A percentile compares a stretch with the other conserved stretches of the same genome.
Conservation (phyloP, 2,797 vertebrate species). For the Gila robusta region DNA sequence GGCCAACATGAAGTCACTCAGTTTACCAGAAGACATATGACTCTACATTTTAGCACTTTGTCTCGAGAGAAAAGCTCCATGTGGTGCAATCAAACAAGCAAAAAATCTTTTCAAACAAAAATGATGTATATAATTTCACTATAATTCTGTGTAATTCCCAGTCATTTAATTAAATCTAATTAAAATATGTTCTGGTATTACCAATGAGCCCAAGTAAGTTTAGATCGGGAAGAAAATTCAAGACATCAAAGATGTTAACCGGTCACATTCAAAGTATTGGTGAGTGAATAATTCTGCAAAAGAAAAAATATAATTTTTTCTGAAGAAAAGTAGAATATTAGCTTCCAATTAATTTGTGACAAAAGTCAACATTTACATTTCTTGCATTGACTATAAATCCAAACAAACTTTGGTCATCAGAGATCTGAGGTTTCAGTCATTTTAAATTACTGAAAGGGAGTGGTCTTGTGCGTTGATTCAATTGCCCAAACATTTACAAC, state of each 20-base stretch:
- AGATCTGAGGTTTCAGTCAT: conserved; percentile 5
- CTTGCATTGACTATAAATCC: not conserved
- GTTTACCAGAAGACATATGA: conserved; percentile 32
- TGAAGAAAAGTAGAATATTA: not conserved
- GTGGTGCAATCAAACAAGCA: not conserved
- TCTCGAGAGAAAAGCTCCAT: not conserved
- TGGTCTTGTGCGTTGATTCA: not conserved
- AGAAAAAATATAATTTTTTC: not conserved
- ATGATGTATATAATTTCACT: not conserved
- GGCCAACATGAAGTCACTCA: conserved; percentile 41
- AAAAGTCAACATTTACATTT: not conserved
- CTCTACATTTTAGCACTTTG: not conserved
- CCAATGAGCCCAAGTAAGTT: not conserved
- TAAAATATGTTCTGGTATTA: not conserved
- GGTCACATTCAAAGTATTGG: not conserved
- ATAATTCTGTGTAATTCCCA: not conserved
- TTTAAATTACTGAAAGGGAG: not conserved
- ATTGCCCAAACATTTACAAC: not conserved
- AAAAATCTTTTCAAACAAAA: conserved; percentile 1
- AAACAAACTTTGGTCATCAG: not conserved
- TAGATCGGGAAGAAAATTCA: not conserved
- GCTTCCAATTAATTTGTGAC: not conserved
- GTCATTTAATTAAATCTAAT: not conserved
- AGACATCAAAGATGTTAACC: not conserved
- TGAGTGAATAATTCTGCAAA: not conserved